phyloP scores from a whole-genome alignment of 2,888 invertebrate species.

The Mylabris sibirica region DNA sequence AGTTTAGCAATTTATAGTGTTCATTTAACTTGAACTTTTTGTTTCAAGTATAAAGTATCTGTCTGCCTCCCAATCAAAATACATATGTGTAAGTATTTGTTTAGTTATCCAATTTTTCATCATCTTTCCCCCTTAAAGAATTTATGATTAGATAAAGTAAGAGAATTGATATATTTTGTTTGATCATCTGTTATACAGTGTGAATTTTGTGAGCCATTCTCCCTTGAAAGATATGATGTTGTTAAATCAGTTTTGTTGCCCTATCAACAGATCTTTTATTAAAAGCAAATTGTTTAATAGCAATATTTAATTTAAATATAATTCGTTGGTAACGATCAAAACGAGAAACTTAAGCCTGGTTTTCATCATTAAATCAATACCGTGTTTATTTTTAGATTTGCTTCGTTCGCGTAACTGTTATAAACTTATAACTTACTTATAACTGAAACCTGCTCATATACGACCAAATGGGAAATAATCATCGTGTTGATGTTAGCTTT shows the following conservation, averaged over 20 bases:
- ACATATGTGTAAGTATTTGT: slow-evolving; percentile 8
- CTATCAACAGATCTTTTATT: not conserved
- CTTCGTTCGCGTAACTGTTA: slow-evolving; percentile 38
- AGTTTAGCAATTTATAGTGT: slow-evolving; percentile 4
- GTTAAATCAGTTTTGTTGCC: not conserved
- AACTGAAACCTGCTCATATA: slow-evolving; percentile 30
- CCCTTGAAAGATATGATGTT: not conserved
- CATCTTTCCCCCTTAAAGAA: not conserved
- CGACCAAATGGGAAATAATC: slow-evolving; percentile 6
- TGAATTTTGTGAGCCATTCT: not conserved
- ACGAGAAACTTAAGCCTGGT: slow-evolving; percentile 37
- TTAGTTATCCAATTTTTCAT: not conserved
- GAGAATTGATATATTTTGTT: slow-evolving; percentile 9
- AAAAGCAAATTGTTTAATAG: not conserved
- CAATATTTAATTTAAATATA: slow-evolving; percentile 20
- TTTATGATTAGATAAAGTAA: not conserved
- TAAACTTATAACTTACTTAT: no score
- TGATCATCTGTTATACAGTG: not conserved
- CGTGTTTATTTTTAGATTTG: slow-evolving; percentile 48
- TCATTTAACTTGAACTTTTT: not conserved
- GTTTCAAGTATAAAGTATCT: not conserved
- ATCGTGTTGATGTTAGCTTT: not conserved
- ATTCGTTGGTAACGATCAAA: slow-evolving; percentile 22
- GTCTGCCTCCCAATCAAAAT: not conserved
- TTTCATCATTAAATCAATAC: slow-evolving; percentile 43